These are phyloP conservation scores for Cathartes aura DNA, from an alignment of 2,113 vertebrate species.

Conservation along the genomic window DNA sequence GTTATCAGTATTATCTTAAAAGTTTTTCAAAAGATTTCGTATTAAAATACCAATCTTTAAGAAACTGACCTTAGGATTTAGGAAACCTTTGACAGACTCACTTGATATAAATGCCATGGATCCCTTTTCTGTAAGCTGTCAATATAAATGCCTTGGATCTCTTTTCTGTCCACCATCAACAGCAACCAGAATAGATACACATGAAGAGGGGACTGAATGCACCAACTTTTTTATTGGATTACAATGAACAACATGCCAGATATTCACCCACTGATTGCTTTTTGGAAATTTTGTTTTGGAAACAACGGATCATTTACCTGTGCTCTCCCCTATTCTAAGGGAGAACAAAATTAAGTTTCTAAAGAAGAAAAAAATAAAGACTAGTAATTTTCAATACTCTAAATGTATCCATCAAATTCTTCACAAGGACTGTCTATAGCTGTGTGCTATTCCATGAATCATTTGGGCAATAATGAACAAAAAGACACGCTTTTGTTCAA, in stretches of 20 bases:
- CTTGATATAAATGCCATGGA: neutral
- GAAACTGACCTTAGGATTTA: neutral
- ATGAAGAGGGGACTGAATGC: neutral
- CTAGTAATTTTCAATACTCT: neutral
- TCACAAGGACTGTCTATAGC: neutral
- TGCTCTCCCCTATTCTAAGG: neutral
- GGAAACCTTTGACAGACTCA: neutral
- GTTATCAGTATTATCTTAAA: neutral
- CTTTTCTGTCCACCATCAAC: neutral
- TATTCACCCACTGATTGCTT: neutral
- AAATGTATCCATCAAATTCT: neutral
- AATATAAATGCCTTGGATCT: neutral
- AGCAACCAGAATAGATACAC: neutral
- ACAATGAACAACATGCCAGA: neutral
- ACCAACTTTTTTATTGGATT: neutral
- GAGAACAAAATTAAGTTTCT: neutral
- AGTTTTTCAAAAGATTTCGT: neutral
- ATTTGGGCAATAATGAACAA: conserved; percentile 34
- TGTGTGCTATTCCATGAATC: neutral
- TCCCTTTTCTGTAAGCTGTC: neutral
- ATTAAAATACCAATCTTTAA: neutral
- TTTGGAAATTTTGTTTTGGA: neutral
- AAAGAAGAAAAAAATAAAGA: neutral
- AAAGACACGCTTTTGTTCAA: conserved; percentile 37
- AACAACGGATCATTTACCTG: neutral